These are phyloP conservation scores for Sminthopsis crassicaudata DNA, from an alignment of 2,113 vertebrate genomes.

Conservation along the genomic window DNA sequence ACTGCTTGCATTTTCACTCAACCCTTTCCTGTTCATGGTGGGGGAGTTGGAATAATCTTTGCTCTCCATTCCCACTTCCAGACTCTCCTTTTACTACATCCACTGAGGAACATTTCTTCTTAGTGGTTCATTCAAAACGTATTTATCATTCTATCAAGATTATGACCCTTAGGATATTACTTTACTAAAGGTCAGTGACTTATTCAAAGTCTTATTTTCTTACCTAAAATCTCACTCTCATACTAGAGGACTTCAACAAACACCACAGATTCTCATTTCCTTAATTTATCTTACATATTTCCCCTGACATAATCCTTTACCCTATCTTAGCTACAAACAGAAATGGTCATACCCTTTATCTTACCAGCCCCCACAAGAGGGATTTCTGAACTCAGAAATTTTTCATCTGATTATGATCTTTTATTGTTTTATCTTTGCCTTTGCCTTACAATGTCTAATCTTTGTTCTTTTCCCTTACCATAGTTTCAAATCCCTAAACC, in stretches of 20 bases:
- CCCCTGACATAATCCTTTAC: background rate
- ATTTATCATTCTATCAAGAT: background rate
- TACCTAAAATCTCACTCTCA: background rate
- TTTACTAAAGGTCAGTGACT: background rate
- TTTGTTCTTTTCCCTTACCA: background rate
- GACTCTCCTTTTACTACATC: background rate
- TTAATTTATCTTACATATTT: background rate
- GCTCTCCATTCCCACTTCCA: background rate
- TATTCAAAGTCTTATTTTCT: background rate
- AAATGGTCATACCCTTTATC: background rate
- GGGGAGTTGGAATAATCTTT: background rate
- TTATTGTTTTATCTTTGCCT: background rate
- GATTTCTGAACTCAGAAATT: background rate
- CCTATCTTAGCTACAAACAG: background rate
- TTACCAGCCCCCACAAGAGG: background rate
- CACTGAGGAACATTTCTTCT: background rate
- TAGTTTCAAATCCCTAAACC: background rate
- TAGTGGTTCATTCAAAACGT: background rate
- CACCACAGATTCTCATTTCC: background rate
- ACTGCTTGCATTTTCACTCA: background rate
- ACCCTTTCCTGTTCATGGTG: background rate
- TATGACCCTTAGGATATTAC: background rate
- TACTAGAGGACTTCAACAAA: background rate
- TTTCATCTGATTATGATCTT: background rate
- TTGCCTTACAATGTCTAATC: background rate